Evolutionary conservation across 2,797 vertebrate genomes (phyloP), one percentile per base, ranked within the genome.

Genomic region (Gobionotothen gibberifrons): DNA sequence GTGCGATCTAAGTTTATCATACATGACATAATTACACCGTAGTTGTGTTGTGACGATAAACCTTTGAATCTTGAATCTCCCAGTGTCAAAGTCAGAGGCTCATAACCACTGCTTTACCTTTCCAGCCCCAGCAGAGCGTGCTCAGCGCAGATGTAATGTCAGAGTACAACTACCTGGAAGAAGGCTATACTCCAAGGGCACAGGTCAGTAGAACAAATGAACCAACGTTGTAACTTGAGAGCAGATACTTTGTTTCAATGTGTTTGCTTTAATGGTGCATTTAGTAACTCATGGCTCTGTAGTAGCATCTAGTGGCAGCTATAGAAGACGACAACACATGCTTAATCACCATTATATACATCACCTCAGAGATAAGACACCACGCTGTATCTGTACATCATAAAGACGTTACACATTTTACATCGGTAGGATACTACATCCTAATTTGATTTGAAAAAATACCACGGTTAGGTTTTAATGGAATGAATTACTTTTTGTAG

Each of bases 161-260:
- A 8, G 98, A 99, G 79, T 99, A 96, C 85, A 96, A 92, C 87
- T 99, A 97, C 64, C 87, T 97, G 13, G 96, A 99, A 74, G 98
- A 99, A 61, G 96, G 97, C 54, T 99, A 97, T 57, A 80, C 93
- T 0, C 95, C 96, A 10, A 93, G 95, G 58, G 85, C 96, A 80
- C 98, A 98, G 96, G 98, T 99, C 84, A 78, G 89, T 82, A 17
- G 15, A 70, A 59, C 13, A 10, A 26, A n/a, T 54, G 1, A 56
- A 40, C 6, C 8, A 36, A 62, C 36, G 22, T 32, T n/a, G 2
- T 39, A 44, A 7, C n/a, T 32, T 32, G 2, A 66, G 14, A n/a
- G 8, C 44, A 44, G 0, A 9, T 32, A 0, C 0, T 9, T 66
- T 67, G 0, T 56, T 52, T 36, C 2, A 22, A 8, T 40, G 12